These are phyloP conservation scores for Anguilla obscura DNA, from an alignment of 2,797 vertebrate species.

Conservation along the genomic window DNA sequence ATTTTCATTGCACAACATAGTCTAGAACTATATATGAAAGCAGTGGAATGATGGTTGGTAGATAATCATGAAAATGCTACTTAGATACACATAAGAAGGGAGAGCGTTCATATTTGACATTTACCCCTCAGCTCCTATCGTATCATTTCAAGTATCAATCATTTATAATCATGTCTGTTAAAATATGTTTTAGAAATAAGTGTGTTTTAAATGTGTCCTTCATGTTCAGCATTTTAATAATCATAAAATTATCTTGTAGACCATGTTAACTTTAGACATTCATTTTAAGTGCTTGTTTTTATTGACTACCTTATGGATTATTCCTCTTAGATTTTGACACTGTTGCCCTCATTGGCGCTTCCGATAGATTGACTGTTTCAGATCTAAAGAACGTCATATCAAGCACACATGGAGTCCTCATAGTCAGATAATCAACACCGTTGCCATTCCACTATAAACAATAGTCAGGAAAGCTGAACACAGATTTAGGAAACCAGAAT, in stretches of 20 bases:
- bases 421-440: constrained; percentile 57
- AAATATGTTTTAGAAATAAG: neutral
- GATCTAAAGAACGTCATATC: constrained; percentile 60
- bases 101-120: neutral
- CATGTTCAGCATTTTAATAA: neutral
- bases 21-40: neutral
- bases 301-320: neutral
- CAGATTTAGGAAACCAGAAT: constrained; percentile 61
- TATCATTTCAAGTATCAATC: neutral
- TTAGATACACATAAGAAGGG: neutral
- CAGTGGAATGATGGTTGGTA: neutral
- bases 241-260: neutral
- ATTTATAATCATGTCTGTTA: neutral
- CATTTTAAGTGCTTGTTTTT: neutral
- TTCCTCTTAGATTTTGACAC: constrained; percentile 34
- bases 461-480: constrained; percentile 56
- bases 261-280: neutral
- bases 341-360: neutral
- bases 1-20: constrained; percentile 58
- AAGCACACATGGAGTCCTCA: constrained; percentile 53
- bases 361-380: constrained; percentile 50
- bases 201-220: neutral
- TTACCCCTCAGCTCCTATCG: neutral
- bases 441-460: constrained; percentile 63
- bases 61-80: neutral